Conservation (phyloP, 1,140 invertebrate genomes). For the Drosophila malerkotliana region DNA sequence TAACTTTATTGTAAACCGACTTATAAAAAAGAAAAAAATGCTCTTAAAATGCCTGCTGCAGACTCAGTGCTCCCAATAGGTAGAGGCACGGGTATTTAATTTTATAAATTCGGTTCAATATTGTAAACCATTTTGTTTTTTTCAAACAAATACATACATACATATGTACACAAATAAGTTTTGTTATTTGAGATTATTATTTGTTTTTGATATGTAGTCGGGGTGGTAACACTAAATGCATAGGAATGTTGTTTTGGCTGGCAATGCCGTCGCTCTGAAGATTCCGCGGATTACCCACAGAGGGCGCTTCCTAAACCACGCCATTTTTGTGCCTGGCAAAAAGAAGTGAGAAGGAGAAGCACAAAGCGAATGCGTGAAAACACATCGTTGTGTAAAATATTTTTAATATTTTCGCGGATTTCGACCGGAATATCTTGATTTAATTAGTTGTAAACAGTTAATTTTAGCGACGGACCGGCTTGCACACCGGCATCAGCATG, state of each 20-base stretch:
- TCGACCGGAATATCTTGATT: neutral
- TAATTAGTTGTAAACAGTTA: neutral
- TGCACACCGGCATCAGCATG: conserved; percentile 7
- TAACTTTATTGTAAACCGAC: no score
- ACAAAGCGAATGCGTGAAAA: conserved; percentile 39
- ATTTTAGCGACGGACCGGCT: neutral
- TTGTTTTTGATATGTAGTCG: neutral
- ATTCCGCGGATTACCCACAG: neutral
- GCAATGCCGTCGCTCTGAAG: neutral
- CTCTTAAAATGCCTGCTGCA: no score
- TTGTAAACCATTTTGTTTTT: no score
- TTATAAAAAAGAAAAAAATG: no score
- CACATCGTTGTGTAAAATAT: conserved; percentile 25
- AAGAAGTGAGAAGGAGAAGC: conserved; percentile 9
- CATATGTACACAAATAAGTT: neutral
- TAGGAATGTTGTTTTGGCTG: neutral
- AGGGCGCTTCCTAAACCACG: neutral
- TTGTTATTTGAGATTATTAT: neutral
- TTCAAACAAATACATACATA: no score
- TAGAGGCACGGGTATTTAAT: no score
- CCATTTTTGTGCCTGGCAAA: conserved; percentile 1
- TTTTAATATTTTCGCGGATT: neutral
- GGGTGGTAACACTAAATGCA: neutral
- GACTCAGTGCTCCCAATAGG: no score
- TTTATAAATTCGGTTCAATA: no score